These are phyloP conservation scores for Therioaphis trifolii DNA, from an alignment of 2,888 invertebrate species.

Conservation along the genomic window DNA sequence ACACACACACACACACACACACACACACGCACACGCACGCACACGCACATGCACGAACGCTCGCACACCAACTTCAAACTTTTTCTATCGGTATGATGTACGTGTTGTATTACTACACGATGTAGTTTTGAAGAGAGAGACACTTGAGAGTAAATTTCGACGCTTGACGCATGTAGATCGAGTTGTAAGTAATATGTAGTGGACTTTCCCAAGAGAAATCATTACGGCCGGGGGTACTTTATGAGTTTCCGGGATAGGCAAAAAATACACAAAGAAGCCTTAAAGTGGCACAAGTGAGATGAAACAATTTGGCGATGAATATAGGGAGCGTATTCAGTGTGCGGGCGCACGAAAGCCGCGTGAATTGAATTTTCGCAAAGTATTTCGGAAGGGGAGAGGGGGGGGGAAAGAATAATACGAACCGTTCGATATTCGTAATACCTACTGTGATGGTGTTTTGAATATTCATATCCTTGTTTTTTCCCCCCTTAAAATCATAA, in stretches of 20 bases:
- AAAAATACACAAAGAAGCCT: conserved; percentile 9
- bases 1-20: too few relatives aligned
- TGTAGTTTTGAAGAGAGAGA: neutral
- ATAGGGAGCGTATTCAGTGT: neutral
- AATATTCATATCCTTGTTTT: too few relatives aligned
- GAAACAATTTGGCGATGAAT: neutral
- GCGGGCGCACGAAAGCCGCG: neutral
- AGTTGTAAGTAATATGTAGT: neutral
- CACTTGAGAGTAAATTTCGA: neutral
- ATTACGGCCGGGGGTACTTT: conserved; percentile 22
- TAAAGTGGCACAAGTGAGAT: conserved; percentile 1
- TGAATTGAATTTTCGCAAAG: neutral
- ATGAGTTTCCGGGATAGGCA: neutral
- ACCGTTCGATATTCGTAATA: too few relatives aligned
- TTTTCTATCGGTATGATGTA: neutral
- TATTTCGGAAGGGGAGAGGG: too few relatives aligned
- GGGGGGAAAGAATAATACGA: too few relatives aligned
- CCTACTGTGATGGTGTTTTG: too few relatives aligned
- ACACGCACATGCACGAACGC: too few relatives aligned
- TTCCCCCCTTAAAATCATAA: too few relatives aligned
- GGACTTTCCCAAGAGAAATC: conserved; percentile 26
- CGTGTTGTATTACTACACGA: neutral
- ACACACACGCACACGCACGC: too few relatives aligned
- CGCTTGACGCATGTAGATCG: conserved; percentile 18
- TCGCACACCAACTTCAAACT: neutral